Percentiles rank a stretch among this genome's conserved stretches.
Conservation (phyloP, 2,113 vertebrate genomes). For the Hylia prasina region DNA sequence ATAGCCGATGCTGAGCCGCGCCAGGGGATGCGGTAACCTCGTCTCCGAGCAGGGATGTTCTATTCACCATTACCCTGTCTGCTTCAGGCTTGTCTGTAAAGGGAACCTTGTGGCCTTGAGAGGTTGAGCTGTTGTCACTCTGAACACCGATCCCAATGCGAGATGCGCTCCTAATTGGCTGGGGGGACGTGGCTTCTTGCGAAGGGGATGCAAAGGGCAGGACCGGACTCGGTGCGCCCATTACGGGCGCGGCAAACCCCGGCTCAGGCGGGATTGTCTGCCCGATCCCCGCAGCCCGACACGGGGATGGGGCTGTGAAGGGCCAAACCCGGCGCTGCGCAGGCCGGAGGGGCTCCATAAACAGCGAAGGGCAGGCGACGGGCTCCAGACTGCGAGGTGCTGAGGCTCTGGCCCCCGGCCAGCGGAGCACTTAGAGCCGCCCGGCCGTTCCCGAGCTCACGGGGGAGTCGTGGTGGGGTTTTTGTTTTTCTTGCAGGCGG, state of each 20-base stretch:
- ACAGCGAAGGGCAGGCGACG: accelerated
- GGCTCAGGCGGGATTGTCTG: accelerated
- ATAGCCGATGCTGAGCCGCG: not conserved
- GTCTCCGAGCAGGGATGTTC: not conserved
- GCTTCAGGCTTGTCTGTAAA: not conserved
- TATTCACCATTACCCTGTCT: accelerated
- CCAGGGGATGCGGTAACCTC: not conserved
- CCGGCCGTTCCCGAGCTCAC: not conserved
- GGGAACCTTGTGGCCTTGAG: not conserved
- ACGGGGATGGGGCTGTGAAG: accelerated
- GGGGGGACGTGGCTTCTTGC: too few relatives aligned
- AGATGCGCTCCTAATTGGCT: accelerated
- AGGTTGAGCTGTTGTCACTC: not conserved
- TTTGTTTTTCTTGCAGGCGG: accelerated
- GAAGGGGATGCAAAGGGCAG: not conserved
- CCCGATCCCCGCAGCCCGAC: accelerated
- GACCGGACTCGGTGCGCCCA: accelerated
- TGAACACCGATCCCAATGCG: accelerated
- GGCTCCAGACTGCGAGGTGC: not conserved
- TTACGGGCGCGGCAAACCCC: not conserved
- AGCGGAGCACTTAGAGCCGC: not conserved
- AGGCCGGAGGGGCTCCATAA: not conserved
- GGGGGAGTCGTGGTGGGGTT: not conserved
- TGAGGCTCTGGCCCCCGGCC: not conserved
- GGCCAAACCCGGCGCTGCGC: not conserved